Base-by-base conservation (phyloP, 2,888 invertebrate genomes). In the Acleris holmiana region DNA sequence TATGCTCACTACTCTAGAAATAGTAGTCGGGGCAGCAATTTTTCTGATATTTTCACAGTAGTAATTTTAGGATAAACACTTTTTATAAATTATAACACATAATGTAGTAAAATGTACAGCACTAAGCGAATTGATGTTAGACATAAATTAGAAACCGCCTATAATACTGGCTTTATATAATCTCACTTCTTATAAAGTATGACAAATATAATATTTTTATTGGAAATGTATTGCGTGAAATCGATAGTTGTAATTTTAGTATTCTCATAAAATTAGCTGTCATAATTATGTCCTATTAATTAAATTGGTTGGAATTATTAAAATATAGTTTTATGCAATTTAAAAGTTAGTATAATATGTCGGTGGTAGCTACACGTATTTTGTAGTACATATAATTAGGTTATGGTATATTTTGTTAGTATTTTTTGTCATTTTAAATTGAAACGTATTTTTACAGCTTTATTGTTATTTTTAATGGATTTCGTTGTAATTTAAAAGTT, bases 391-490 rank as follows among this genome's bases (percentile, higher is more conserved):
- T 56, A 65, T n/a, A 64, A 44, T 56, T 59, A 67, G 55, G 17
- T 41, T 48, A 41, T 40, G 35, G n/a, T 44, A 44, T 44, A 44
- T 44, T 17, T 44, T n/a, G 17, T 44, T 15, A 48, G 44, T 67
- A 61, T 66, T 60, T 50, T 61, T 59, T 56, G 55, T 29, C 59
- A 66, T 55, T 61, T 68, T 62, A n/a, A 56, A 61, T 50, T 49
- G 40, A 55, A 68, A 71, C 71, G 71, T 74, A 73, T 75, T 72
- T 55, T 70, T 62, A 62, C 66, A 73, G 71, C 73, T 74, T 71
- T 73, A 70, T 68, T 68, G 61, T 72, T 72, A 68, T 67, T 69
- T 68, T 67, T 59, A 68, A 53, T 29, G 58, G 68, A 59, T 67
- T 63, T 54, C 62, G 49, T 58, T 67, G 61, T 53, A 66, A 58